Conservation (phyloP, 2,113 vertebrate species). For the Halichoerus grypus region DNA sequence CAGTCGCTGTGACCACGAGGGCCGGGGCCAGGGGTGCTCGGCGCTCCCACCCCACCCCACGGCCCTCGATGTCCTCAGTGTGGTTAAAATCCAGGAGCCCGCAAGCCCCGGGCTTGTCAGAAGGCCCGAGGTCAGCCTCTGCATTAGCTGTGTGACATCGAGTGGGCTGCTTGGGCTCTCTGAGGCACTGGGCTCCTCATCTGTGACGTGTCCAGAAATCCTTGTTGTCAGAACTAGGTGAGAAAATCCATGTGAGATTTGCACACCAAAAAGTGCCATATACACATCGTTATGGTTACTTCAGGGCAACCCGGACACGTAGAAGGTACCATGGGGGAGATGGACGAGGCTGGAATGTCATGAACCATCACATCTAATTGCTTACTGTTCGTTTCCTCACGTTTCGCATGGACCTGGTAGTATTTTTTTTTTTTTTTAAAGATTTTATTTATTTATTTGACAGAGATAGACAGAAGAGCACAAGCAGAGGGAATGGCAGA, state of each 20-base stretch:
- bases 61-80: not conserved
- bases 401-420: not conserved
- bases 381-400: not conserved
- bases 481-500: too few relatives aligned
- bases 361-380: rapidly evolving
- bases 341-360: not conserved
- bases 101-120: not conserved
- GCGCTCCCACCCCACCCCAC: too few relatives aligned
- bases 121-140: not conserved
- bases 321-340: not conserved
- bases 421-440: not conserved
- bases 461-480: too few relatives aligned
- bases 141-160: not conserved
- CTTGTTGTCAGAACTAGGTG: not conserved
- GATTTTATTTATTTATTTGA: too few relatives aligned
- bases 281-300: not conserved
- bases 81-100: not conserved
- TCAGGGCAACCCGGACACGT: not conserved
- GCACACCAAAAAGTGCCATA: not conserved
- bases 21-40: not conserved
- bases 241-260: not conserved
- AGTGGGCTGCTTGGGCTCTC: not conserved
- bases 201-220: not conserved
- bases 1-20: not conserved
- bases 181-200: not conserved